These are phyloP conservation scores for Mantis religiosa DNA, from an alignment of 2,888 invertebrate genomes.

Conservation along the genomic window DNA sequence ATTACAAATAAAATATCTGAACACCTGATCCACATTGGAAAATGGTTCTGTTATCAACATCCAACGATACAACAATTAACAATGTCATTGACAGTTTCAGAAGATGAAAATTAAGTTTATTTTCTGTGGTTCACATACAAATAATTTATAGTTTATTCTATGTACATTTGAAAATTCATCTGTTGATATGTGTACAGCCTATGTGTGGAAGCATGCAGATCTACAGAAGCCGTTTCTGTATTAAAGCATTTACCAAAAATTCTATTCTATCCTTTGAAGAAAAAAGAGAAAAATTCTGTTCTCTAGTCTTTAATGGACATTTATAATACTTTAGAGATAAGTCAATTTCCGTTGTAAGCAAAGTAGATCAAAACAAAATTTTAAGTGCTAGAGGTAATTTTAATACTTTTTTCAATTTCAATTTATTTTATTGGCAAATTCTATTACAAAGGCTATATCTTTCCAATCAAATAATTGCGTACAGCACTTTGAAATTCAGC, in stretches of 20 bases:
- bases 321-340: background rate
- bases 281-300: background rate
- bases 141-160: background rate
- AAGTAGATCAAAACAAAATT: background rate
- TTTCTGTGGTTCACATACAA: slow-evolving; percentile 1
- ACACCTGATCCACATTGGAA: slow-evolving; percentile 26
- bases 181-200: background rate
- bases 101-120: background rate
- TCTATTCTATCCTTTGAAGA: background rate
- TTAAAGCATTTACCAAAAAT: background rate
- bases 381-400: too few species aligned
- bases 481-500: too few species aligned
- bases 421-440: too few species aligned
- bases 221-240: background rate
- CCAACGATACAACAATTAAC: slow-evolving; percentile 8
- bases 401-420: too few species aligned
- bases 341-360: background rate
- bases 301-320: background rate
- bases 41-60: background rate
- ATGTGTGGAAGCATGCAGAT: background rate
- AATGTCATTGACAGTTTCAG: slow-evolving; percentile 11
- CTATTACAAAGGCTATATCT: too few species aligned
- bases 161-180: slow-evolving; percentile 7
- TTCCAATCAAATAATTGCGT: too few species aligned
- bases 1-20: slow-evolving; percentile 24